Conservation (phyloP, 2,113 vertebrate species). For the Poeciliopsis occidentalis region DNA sequence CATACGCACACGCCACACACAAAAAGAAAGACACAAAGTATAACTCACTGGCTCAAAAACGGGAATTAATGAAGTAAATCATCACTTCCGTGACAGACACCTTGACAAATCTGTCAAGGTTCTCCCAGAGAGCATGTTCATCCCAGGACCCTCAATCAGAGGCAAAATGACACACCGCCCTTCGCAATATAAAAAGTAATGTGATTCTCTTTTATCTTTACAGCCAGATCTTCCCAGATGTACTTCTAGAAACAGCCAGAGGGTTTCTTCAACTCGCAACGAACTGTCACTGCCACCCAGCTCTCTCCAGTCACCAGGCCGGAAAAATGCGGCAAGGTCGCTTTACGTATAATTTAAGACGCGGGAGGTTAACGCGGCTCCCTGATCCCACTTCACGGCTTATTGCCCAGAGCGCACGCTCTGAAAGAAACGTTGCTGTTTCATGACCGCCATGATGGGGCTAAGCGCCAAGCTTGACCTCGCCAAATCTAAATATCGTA, state of each 20-base stretch:
- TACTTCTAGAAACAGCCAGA: constrained; percentile 15
- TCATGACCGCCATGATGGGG: not conserved
- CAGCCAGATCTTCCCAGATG: constrained; percentile 2
- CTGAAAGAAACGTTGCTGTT: not conserved
- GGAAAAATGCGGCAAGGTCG: not conserved
- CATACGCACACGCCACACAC: no score
- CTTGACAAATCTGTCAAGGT: not conserved
- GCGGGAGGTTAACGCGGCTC: not conserved
- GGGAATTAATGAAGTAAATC: constrained; percentile 9
- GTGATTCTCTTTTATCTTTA: constrained; percentile 13
- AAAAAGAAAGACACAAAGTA: not conserved
- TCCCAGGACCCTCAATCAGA: constrained; percentile 1
- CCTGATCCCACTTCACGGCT: not conserved
- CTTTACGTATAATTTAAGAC: constrained; percentile 1
- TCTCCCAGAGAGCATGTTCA: not conserved
- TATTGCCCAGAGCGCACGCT: not conserved
- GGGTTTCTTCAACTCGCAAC: not conserved
- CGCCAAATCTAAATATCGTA: constrained; percentile 16
- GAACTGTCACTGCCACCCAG: constrained; percentile 2
- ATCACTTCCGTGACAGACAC: constrained; percentile 3
- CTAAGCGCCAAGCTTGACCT: constrained; percentile 4
- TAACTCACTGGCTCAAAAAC: constrained; percentile 2
- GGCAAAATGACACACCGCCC: not conserved
- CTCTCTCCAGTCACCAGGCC: not conserved
- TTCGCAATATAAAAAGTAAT: not conserved